A percentile compares a stretch with the other conserved stretches of the same genome.
These are phyloP conservation scores for Salpingus planirostris DNA, from an alignment of 2,888 invertebrate genomes.

Conservation along the genomic window DNA sequence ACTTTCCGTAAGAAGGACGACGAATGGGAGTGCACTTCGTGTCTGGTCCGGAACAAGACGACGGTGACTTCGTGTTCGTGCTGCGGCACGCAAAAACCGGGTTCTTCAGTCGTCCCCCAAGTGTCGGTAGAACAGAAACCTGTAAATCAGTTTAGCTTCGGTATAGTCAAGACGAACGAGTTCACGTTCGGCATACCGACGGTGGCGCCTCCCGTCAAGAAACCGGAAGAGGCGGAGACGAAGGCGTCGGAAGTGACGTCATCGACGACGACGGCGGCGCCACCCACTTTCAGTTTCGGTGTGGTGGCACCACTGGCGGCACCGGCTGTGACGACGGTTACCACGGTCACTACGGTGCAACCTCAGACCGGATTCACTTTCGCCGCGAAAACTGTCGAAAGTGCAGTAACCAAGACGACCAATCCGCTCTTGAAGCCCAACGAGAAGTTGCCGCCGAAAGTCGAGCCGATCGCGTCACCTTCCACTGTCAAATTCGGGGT, in stretches of 20 bases:
- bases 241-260: constrained; percentile 13
- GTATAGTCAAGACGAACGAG: constrained; percentile 41
- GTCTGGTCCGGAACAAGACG: constrained; percentile 46
- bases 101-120: constrained; percentile 23
- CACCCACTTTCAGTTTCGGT: background rate
- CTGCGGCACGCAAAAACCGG: constrained; percentile 49
- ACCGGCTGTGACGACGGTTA: background rate
- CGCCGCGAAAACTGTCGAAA: background rate
- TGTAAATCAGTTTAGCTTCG: constrained; percentile 42
- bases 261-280: constrained; percentile 6
- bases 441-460: constrained; percentile 20
- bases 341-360: constrained; percentile 4
- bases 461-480: constrained; percentile 4
- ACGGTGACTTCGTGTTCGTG: constrained; percentile 45
- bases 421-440: constrained; percentile 19
- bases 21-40: constrained; percentile 49
- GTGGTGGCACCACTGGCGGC: background rate
- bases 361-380: background rate
- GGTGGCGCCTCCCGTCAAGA: background rate
- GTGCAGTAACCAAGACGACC: constrained; percentile 4
- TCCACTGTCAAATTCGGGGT: constrained; percentile 22
- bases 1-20: constrained; percentile 12
- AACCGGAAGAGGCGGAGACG: constrained; percentile 9
- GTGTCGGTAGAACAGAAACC: constrained; percentile 21
- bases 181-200: constrained; percentile 39